Conservation (phyloP, 2,113 vertebrate genomes). For the Psilopsiagon aymara region DNA sequence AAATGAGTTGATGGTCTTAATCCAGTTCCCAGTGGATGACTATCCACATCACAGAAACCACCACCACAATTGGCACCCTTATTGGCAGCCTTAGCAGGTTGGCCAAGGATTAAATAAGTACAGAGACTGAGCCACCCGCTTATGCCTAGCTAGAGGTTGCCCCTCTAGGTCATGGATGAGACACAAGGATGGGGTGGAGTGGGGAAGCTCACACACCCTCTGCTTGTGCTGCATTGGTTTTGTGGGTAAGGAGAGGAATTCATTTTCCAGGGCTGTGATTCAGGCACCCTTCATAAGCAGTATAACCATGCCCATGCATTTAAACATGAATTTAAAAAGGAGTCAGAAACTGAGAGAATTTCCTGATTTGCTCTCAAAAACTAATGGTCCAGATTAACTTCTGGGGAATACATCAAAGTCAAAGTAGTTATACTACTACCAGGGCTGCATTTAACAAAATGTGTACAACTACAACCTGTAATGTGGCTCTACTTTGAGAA, state of each 20-base stretch:
- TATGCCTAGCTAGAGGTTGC: constrained; percentile 61
- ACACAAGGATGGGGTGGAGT: constrained; percentile 39
- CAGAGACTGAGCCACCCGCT: constrained; percentile 44
- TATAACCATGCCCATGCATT: not conserved
- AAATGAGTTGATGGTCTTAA: constrained; percentile 69
- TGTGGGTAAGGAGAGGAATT: constrained; percentile 57
- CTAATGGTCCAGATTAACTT: not conserved
- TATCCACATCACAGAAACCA: constrained; percentile 74
- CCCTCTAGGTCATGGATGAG: constrained; percentile 64
- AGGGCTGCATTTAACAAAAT: not conserved
- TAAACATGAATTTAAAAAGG: not conserved
- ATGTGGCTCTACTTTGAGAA: not conserved
- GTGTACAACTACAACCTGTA: not conserved
- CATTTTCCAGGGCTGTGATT: constrained; percentile 28
- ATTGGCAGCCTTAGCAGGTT: constrained; percentile 58
- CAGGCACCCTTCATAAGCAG: constrained; percentile 17
- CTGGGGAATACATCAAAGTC: not conserved
- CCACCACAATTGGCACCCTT: constrained; percentile 71
- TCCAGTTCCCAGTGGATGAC: constrained; percentile 65
- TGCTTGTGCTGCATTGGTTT: constrained; percentile 53
- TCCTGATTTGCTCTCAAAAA: not conserved
- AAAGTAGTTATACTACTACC: not conserved
- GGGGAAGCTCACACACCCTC: constrained; percentile 60
- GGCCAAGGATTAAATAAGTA: constrained; percentile 67
- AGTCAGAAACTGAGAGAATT: not conserved